Evolutionary conservation across 2,888 invertebrate species (phyloP).

Genomic region (Macrosiphum euphorbiae): DNA sequence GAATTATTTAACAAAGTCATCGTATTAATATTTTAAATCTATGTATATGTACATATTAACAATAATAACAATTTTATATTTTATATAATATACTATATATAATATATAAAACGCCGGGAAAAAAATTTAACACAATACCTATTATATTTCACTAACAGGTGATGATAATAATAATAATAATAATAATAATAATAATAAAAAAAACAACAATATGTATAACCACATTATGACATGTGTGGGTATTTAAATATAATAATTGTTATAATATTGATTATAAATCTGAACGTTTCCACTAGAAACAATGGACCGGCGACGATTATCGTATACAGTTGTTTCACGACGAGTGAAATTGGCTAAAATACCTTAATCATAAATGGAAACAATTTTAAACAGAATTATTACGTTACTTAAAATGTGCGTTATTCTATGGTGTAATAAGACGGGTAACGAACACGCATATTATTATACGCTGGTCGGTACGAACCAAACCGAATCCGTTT

Average conservation of each 20-base stretch:
- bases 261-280: conserved; percentile 34
- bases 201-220: conserved; percentile 4
- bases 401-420: not conserved
- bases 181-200: conserved; percentile 1
- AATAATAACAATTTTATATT: conserved; percentile 60
- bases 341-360: not conserved
- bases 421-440: not conserved
- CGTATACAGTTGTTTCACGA: not conserved
- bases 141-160: conserved; percentile 45
- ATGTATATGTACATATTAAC: conserved; percentile 64
- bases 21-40: conserved; percentile 48
- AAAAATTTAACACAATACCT: conserved; percentile 28
- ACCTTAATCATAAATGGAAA: not conserved
- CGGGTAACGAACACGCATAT: not conserved
- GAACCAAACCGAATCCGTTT: not conserved
- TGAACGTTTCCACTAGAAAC: conserved; percentile 35
- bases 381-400: not conserved
- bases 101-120: conserved; percentile 28
- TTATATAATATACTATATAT: conserved; percentile 33
- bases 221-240: not conserved
- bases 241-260: conserved; percentile 30
- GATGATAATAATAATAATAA: not conserved
- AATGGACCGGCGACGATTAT: not conserved
- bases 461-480: not conserved
- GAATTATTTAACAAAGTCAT: conserved; percentile 58